phyloP scores from a whole-genome alignment of 2,888 invertebrate species.

The Microctonus hyperodae region DNA sequence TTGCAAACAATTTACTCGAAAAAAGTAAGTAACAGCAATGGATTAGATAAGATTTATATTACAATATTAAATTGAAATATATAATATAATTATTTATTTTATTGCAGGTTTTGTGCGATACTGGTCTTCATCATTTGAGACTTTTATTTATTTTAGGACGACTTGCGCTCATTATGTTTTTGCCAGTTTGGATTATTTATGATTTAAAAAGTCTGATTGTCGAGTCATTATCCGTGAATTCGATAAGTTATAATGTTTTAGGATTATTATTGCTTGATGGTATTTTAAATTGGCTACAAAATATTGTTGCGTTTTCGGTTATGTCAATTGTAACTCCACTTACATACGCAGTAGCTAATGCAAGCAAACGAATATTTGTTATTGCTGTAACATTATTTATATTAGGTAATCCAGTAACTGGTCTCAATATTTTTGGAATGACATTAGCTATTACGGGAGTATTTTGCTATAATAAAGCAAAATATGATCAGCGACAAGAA shows the following conservation, averaged over 20 bases:
- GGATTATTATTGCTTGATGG: conserved; percentile 80
- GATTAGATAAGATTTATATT: not conserved
- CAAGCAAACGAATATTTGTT: conserved; percentile 91
- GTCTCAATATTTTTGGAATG: conserved; percentile 89
- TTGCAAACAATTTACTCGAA: conserved; percentile 95
- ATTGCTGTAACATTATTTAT: conserved; percentile 87
- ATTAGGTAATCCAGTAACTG: conserved; percentile 90
- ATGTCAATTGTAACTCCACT: conserved; percentile 91
- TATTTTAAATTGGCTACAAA: conserved; percentile 91
- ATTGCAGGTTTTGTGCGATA: conserved; percentile 79
- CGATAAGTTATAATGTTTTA: conserved; percentile 65
- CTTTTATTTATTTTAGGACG: conserved; percentile 82
- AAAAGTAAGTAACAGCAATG: conserved; percentile 70
- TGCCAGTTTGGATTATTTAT: conserved; percentile 82
- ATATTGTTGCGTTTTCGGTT: conserved; percentile 93
- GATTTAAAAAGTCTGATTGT: conserved; percentile 73
- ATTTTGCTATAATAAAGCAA: conserved; percentile 87
- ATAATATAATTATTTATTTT: conserved; percentile 11
- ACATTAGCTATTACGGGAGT: conserved; percentile 88
- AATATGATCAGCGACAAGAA: conserved; percentile 71
- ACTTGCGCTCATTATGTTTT: conserved; percentile 79
- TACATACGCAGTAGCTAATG: conserved; percentile 94
- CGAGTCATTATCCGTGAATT: conserved; percentile 48
- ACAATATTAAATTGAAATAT: conserved; percentile 69
- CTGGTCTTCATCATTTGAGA: conserved; percentile 88